phyloP scores from a whole-genome alignment of 1,140 invertebrate genomes.

The Brachionus rubens region DNA sequence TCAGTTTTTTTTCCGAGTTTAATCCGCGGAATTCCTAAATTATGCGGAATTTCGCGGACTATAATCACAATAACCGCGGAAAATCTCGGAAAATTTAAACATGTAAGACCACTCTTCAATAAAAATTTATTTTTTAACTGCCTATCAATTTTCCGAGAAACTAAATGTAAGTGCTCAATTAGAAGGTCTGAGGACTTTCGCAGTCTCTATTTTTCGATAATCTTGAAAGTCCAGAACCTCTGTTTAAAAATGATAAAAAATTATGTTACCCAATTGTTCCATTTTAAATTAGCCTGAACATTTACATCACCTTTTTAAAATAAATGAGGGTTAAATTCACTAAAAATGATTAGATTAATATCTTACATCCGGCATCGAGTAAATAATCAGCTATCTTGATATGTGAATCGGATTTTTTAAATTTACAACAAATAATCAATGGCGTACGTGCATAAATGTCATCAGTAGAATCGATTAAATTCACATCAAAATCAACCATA shows the following conservation, averaged over 20 bases:
- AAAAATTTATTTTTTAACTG: no score
- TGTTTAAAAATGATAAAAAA: not conserved
- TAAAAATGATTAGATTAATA: not conserved
- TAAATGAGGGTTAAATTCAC: not conserved
- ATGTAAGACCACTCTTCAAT: no score
- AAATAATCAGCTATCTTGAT: constrained; percentile 18
- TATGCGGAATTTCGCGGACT: no score
- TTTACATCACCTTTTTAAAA: constrained; percentile 34
- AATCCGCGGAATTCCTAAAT: no score
- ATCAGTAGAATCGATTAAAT: constrained; percentile 31
- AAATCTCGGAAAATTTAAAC: no score
- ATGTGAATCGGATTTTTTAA: not conserved
- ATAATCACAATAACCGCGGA: no score
- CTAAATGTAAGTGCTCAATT: no score
- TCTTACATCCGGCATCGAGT: constrained; percentile 22
- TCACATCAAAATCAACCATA: constrained; percentile 17
- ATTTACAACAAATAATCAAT: constrained; percentile 17
- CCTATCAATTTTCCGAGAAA: no score
- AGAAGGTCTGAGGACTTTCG: no score
- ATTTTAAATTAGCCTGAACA: constrained; percentile 22
- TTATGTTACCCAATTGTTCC: constrained; percentile 32
- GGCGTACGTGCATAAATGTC: constrained; percentile 36
- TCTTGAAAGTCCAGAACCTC: not conserved
- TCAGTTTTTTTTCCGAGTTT: no score
- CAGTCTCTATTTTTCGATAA: no score